Conservation (phyloP, 2,888 invertebrate species). For the Harpagoxenus sublaevis region DNA sequence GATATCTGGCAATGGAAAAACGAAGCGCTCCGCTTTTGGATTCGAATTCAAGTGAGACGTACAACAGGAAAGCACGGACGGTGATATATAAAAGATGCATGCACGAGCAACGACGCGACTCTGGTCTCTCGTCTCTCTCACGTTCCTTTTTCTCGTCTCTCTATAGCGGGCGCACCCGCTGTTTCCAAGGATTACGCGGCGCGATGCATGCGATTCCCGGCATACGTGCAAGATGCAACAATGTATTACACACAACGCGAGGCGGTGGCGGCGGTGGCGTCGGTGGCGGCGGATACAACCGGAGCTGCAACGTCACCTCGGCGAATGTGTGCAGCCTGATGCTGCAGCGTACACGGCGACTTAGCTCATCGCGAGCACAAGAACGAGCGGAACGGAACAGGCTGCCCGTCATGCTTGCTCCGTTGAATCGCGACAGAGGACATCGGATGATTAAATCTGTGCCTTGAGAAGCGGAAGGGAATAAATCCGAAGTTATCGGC, state of each 20-base stretch:
- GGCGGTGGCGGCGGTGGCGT: background rate
- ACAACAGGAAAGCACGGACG: conserved; percentile 36
- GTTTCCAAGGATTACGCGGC: conserved; percentile 57
- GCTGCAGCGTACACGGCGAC: conserved; percentile 12
- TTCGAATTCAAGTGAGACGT: conserved; percentile 23
- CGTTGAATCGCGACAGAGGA: conserved; percentile 17
- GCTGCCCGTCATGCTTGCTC: conserved; percentile 48
- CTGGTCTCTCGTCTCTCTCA: conserved; percentile 39
- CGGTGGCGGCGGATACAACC: conserved; percentile 8
- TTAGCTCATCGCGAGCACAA: conserved; percentile 22
- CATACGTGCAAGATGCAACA: conserved; percentile 49
- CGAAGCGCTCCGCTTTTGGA: conserved; percentile 26
- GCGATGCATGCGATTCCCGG: conserved; percentile 40
- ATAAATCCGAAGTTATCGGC: background rate
- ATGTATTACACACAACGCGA: conserved; percentile 44
- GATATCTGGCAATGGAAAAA: background rate
- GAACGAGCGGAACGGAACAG: conserved; percentile 41
- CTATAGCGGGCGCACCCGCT: conserved; percentile 21
- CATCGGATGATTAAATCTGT: conserved; percentile 51
- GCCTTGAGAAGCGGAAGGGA: background rate
- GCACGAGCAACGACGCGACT: conserved; percentile 42
- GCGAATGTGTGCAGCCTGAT: conserved; percentile 36
- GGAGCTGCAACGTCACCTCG: conserved; percentile 48
- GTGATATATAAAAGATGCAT: conserved; percentile 60
- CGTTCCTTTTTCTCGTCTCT: conserved; percentile 56